These are phyloP conservation scores for Melanotus villosus DNA, from an alignment of 2,888 invertebrate genomes.

Conservation along the genomic window DNA sequence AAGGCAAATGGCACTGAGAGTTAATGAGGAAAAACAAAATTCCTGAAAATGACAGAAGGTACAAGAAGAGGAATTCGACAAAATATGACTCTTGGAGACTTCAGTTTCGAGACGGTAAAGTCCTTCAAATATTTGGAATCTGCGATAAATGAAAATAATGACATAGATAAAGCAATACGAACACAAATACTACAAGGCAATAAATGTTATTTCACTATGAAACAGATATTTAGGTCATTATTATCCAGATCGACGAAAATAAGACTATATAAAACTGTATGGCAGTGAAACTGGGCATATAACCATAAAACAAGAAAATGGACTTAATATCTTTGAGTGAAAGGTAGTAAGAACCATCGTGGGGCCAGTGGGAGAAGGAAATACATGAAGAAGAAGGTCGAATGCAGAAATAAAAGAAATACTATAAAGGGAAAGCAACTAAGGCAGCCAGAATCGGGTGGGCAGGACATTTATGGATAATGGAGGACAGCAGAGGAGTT, in stretches of 20 bases:
- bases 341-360: neutral
- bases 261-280: neutral
- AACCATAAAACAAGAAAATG: neutral
- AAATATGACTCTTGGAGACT: neutral
- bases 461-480: too few relatives aligned
- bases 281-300: neutral
- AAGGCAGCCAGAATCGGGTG: neutral
- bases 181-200: neutral
- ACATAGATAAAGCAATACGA: neutral
- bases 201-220: neutral
- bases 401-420: neutral
- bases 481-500: too few relatives aligned
- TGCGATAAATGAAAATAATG: neutral
- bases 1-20: neutral
- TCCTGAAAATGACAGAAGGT: neutral
- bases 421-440: neutral
- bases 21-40: neutral
- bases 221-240: neutral
- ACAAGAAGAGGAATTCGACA: neutral
- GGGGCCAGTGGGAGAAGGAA: neutral
- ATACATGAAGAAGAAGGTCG: neutral
- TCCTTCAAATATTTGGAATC: neutral
- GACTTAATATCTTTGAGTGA: too few relatives aligned
- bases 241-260: constrained; percentile 1
- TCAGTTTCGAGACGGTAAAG: neutral